These are phyloP conservation scores for Anisognathus igniventris DNA, from an alignment of 2,797 vertebrate species.

Conservation along the genomic window DNA sequence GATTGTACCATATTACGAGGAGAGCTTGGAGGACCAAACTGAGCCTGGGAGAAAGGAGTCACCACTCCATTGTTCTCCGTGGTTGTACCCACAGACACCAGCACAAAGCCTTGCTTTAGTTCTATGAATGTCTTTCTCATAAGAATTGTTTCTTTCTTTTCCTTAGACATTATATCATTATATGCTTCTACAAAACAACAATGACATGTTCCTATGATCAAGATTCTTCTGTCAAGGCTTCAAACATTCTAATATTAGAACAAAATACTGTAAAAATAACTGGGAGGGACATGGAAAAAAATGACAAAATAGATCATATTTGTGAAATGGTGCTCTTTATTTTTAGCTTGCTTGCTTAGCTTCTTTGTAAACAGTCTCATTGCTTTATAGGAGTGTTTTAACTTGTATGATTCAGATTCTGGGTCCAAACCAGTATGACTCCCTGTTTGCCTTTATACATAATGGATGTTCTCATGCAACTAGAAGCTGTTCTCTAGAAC, in stretches of 20 bases:
- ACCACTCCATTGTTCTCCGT: background rate
- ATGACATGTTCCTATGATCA: background rate
- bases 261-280: constrained; percentile 31
- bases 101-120: constrained; percentile 1
- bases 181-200: constrained; percentile 31
- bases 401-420: background rate
- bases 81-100: background rate
- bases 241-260: background rate
- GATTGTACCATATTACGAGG: background rate
- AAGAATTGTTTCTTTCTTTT: constrained; percentile 63
- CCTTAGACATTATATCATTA: constrained; percentile 5
- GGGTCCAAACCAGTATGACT: background rate
- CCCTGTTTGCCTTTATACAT: background rate
- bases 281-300: background rate
- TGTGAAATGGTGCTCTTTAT: background rate
- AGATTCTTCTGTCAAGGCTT: background rate
- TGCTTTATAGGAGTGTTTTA: background rate
- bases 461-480: background rate
- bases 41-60: background rate
- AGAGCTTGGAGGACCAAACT: background rate
- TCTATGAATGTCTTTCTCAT: constrained; percentile 56
- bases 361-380: background rate
- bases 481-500: background rate
- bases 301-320: background rate
- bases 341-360: background rate